These are phyloP conservation scores for Nesometra sesokonis DNA, from an alignment of 35 echinoderm and acorn worm genomes.

Conservation along the genomic window DNA sequence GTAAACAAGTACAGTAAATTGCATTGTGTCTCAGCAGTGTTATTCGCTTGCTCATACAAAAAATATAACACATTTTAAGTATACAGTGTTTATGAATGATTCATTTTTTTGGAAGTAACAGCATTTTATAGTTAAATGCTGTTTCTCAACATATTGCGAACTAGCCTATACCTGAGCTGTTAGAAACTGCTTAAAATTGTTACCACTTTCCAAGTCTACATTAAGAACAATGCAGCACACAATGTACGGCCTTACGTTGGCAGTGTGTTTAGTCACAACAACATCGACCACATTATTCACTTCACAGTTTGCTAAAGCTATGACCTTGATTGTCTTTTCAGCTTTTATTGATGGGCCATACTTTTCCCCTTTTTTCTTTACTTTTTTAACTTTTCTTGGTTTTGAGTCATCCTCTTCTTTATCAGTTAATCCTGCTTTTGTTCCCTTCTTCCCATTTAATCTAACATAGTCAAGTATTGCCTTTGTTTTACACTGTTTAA, in stretches of 20 bases:
- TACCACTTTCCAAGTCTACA: constrained; percentile 45
- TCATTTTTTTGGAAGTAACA: no score
- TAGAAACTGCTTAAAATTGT: constrained; percentile 74
- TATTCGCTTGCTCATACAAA: no score
- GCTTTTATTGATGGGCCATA: constrained; percentile 16
- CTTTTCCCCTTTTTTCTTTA: constrained; percentile 37
- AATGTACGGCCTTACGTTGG: constrained; percentile 56
- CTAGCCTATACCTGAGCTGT: constrained; percentile 40
- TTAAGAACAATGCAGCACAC: constrained; percentile 79
- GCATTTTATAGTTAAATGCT: no score
- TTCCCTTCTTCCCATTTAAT: constrained; percentile 28
- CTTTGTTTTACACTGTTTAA: constrained; percentile 61
- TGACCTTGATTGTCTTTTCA: constrained; percentile 42
- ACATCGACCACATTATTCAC: constrained; percentile 38
- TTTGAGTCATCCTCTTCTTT: not conserved
- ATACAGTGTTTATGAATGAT: no score
- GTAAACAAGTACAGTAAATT: no score
- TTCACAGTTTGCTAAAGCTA: constrained; percentile 43
- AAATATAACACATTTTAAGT: no score
- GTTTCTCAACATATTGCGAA: no score
- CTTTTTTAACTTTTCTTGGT: not conserved
- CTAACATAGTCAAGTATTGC: constrained; percentile 65
- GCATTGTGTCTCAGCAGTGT: no score
- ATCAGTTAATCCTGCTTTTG: not conserved
- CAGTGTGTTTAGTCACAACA: constrained; percentile 27